phyloP scores from a whole-genome alignment of 1,140 invertebrate species.

The Pygmarrhopalites habei region DNA sequence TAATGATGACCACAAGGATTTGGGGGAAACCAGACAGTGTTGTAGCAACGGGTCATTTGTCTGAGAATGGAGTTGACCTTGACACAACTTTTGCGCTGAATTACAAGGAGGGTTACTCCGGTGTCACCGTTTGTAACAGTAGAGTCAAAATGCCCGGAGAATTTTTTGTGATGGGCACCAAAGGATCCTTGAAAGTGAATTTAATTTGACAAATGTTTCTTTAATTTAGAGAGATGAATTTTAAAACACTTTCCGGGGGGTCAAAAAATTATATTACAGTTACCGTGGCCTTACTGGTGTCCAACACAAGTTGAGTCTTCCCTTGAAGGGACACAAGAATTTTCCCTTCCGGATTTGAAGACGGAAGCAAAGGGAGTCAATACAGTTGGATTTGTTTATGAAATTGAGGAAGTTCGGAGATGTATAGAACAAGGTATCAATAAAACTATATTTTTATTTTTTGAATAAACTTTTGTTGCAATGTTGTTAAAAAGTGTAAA shows the following conservation, averaged over 20 bases:
- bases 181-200: constrained; percentile 22
- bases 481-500: too few relatives aligned
- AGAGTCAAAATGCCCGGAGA: constrained; percentile 1
- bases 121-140: neutral
- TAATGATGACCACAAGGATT: constrained; percentile 9
- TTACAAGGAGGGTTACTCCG: constrained; percentile 11
- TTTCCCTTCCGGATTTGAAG: constrained; percentile 53
- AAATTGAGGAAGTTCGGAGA: constrained; percentile 61
- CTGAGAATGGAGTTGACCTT: constrained; percentile 15
- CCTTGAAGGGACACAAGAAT: constrained; percentile 44
- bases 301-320: constrained; percentile 43
- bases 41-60: constrained; percentile 16
- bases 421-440: constrained; percentile 58
- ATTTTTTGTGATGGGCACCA: constrained; percentile 16
- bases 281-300: constrained; percentile 49
- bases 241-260: too few relatives aligned
- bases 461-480: too few relatives aligned
- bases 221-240: too few relatives aligned
- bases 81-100: neutral
- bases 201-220: too few relatives aligned
- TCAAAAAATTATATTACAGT: too few relatives aligned
- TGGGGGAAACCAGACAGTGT: constrained; percentile 18
- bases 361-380: constrained; percentile 46
- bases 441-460: constrained; percentile 5
- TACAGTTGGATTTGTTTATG: constrained; percentile 62